Conservation (phyloP, 2,797 vertebrate genomes). For the Siniperca obscura region DNA sequence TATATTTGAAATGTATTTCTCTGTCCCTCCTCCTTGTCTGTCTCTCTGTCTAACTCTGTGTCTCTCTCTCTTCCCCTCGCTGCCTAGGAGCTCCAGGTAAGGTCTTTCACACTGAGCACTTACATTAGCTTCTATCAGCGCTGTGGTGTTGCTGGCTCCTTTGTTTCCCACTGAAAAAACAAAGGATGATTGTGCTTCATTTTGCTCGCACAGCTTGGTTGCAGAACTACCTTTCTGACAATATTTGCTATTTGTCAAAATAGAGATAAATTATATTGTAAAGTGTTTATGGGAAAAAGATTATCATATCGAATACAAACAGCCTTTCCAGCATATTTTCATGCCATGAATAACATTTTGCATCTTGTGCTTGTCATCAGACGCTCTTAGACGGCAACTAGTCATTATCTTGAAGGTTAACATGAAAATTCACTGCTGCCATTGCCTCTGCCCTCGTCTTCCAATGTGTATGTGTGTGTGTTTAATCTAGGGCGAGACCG, state of each 20-base stretch:
- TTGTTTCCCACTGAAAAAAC: constrained; percentile 45
- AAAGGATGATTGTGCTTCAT: constrained; percentile 59
- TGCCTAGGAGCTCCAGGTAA: constrained; percentile 99
- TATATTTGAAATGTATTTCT: constrained; percentile 64
- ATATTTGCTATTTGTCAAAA: constrained; percentile 33
- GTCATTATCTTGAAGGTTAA: constrained; percentile 39
- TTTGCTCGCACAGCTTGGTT: constrained; percentile 71
- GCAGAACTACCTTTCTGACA: constrained; percentile 60
- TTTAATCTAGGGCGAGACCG: constrained; percentile 92
- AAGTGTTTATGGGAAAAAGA: constrained; percentile 29
- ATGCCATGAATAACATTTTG: constrained; percentile 66
- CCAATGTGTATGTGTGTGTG: constrained; percentile 52
- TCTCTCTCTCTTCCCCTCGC: constrained; percentile 88
- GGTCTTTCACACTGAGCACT: constrained; percentile 75
- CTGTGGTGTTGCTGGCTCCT: constrained; percentile 73
- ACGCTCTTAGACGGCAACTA: constrained; percentile 25
- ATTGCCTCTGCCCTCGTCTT: constrained; percentile 33
- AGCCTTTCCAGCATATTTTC: constrained; percentile 53
- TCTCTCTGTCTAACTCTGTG: constrained; percentile 77
- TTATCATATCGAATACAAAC: constrained; percentile 28
- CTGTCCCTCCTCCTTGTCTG: constrained; percentile 64
- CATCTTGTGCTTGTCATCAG: constrained; percentile 70
- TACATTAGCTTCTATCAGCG: constrained; percentile 70
- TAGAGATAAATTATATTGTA: constrained; percentile 24
- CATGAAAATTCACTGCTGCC: constrained; percentile 15